Evolutionary conservation across 2,888 invertebrate species (phyloP).

Genomic region (Adineta ricciae): DNA sequence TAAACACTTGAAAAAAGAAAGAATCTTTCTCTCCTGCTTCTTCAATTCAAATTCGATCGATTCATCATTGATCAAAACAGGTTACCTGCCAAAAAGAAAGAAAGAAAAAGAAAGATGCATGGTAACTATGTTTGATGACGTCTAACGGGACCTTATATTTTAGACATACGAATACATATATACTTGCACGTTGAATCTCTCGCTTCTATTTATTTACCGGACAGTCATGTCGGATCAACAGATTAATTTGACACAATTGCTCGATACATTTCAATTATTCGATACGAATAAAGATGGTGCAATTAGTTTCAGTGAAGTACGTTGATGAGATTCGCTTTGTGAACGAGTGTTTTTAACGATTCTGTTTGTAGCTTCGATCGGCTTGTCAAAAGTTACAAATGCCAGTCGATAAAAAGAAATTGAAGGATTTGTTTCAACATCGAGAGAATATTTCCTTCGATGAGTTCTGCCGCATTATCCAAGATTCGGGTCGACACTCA

Average conservation of each 20-base stretch:
- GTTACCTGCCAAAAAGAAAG: background rate
- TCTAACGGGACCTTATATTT: too few relatives aligned
- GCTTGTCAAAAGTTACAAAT: background rate
- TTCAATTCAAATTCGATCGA: background rate
- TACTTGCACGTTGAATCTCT: too few relatives aligned
- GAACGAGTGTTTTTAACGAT: too few relatives aligned
- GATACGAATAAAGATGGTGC: background rate
- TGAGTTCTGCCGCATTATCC: background rate
- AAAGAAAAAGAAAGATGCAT: background rate
- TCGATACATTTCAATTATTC: constrained; percentile 12
- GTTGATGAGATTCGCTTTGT: too few relatives aligned
- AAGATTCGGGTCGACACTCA: background rate
- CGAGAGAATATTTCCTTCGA: background rate
- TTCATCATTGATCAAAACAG: background rate
- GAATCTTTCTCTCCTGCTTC: background rate
- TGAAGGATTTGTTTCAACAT: background rate
- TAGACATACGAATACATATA: too few relatives aligned
- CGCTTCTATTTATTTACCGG: too few relatives aligned
- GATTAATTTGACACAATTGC: background rate
- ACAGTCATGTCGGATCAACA: background rate
- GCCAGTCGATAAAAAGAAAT: background rate
- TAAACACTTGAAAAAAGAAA: background rate
- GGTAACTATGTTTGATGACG: too few relatives aligned
- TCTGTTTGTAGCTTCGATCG: background rate
- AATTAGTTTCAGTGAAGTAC: background rate